Base-by-base conservation (phyloP, 30 jellyfish, hydroid and myxozoan species). In the Turritopsis rubra region DNA sequence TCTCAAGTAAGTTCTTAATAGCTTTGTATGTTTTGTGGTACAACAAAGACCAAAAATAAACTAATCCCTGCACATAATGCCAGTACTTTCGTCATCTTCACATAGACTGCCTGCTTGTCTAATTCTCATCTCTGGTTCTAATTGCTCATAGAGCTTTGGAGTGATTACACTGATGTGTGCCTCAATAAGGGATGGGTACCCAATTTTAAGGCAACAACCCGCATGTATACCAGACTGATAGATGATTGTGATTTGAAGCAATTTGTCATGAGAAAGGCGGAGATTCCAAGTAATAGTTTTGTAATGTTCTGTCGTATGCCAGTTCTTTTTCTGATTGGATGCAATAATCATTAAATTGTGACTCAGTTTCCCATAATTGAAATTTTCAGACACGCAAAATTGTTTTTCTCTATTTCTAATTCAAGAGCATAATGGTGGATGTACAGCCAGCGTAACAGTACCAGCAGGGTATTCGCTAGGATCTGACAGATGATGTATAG, bases 281-380 rank as follows among this genome's bases (percentile, higher is more conserved):
- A 68, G 28, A 68, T 68, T 19, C 19, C 77, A 9, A 68, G n/a
- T 68, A 68, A 27, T 68, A 0, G 77, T 27, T 68, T 23, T 27
- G n/a, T 68, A 68, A 27, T 68, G 77, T 68, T 23, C 77, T 68
- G 30, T 68, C 76, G 7, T 66, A 8, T 8, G 13, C 77, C n/a
- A 68, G 19, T 9, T 68, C 77, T 68, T n/a, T 68, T 17, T 68
- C 30, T 68, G 77, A 68, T 27, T 68, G 77, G 19, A 68, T 68
- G 77, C 77, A 68, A 19, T 68, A 68, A 68, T 68, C 77, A 68
- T 27, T 68, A 19, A 68, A 68, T 68, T n/a, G n/a, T n/a, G n/a
- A n/a, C 77, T 68, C 77, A 68, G 77, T 27, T 68, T 0, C 0
- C 13, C 13, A 27, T 41, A 3, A 3, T 41, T 41, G 60, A 41